phyloP scores from a whole-genome alignment of 2,888 invertebrate species.

The Tinea trinotella region DNA sequence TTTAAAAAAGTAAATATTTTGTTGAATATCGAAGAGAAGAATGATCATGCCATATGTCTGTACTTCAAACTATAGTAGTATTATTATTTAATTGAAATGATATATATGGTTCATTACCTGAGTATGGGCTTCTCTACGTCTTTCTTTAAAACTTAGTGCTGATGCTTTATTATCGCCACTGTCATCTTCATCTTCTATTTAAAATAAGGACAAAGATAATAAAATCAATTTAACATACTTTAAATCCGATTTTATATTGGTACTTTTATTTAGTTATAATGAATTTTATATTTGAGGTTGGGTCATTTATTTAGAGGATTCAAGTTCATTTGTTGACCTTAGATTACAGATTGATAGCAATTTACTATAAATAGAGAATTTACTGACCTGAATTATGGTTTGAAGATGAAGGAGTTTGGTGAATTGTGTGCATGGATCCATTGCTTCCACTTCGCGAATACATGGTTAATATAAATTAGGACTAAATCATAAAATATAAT shows the following conservation, averaged over 20 bases:
- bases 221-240: background rate
- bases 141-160: slow-evolving; percentile 90
- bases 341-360: background rate
- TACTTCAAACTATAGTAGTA: too few species aligned
- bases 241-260: background rate
- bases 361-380: background rate
- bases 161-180: slow-evolving; percentile 73
- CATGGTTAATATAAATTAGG: slow-evolving; percentile 39
- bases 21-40: too few species aligned
- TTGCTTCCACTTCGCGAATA: slow-evolving; percentile 84
- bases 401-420: slow-evolving; percentile 84
- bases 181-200: slow-evolving; percentile 75
- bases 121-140: slow-evolving; percentile 94
- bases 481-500: background rate
- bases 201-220: slow-evolving; percentile 21
- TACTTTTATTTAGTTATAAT: background rate
- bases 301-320: background rate
- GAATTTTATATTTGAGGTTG: background rate
- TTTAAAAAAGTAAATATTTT: too few species aligned
- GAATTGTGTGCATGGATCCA: slow-evolving; percentile 81
- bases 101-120: too few species aligned
- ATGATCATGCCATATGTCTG: too few species aligned
- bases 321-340: background rate
- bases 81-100: too few species aligned
- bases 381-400: slow-evolving; percentile 82